Base-by-base conservation (phyloP, 2,113 vertebrate genomes). In the Triplophysa rosa region DNA sequence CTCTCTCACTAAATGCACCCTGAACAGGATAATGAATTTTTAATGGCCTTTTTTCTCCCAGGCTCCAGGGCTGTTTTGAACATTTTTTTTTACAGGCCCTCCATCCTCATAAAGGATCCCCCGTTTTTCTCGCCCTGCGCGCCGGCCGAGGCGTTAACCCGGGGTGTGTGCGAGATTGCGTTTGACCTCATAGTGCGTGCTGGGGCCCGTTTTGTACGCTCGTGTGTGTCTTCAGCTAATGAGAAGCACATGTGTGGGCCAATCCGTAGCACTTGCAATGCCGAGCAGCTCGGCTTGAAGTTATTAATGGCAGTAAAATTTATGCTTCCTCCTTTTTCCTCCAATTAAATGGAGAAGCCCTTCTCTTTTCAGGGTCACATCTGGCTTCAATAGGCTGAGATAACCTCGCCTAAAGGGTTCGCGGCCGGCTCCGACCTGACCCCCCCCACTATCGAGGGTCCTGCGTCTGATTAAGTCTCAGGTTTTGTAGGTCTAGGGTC, bases 241-340 rank as follows among this genome's bases (percentile, higher is more conserved):
- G 94, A 90, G 95, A 95, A 96, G 93, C 96, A 97, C 83, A 95
- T 98, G 96, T 94, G 87, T 84, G 9, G 85, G 88, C 92, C 88
- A 85, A 91, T 89, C 80, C 80, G 89, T 79, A 86, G 89, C 89
- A 89, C 89, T 89, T 92, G 81, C 85, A 89, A 93, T 90, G 88
- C 91, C 87, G 92, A 93, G 93, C 90, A 37, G 86, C 90, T 89
- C 90, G 92, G 91, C 94, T 97, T 94, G 90, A 95, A 95, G 93
- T 95, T 95, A 96, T 95, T 96, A 95, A 95, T 94, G 92, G 94
- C 92, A 95, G 95, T 97, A 96, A 96, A 96, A 97, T 94, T 95
- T 96, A 97, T 96, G 94, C 94, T 96, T 97, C 95, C 95, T 96
- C 93, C 94, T 96, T 94, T 94, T 80, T 94, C 77, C 79, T 91